Base-by-base conservation (phyloP, 2,113 vertebrate genomes). In the Bujurquina vittata region DNA sequence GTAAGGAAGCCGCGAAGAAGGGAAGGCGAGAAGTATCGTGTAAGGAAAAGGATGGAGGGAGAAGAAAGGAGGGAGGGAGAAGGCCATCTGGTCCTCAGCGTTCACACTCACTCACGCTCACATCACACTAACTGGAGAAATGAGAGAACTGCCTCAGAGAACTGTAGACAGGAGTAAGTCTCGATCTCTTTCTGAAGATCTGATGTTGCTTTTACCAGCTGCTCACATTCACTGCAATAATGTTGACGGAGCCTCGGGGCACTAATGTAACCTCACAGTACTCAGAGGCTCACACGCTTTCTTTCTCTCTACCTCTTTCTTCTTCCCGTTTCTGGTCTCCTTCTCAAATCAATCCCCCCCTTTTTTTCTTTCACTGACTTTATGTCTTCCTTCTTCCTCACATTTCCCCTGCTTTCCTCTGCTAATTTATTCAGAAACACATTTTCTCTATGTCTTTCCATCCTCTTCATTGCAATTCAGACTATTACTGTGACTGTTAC, bases 51-150 rank as follows among this genome's bases (percentile, higher is more conserved):
- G 83, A 85, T 37, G 77, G 37, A 84, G 81, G 31, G 72, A 84
- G 74, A 76, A 74, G 58, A 79, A 65, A 77, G 35, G 58, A 82
- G 61, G 76, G 76, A 61, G 86, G 86, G 86, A 81, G 79, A 65
- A 81, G 86, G 89, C 93, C 93, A 94, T 94, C 94, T 94, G 93
- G 85, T 92, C 75, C 90, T 91, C 84, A 26, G 85, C 54, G 15
- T 85, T 93, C 80, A 87, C 77, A 82, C 73, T 90, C 77, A 67
- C 78, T 86, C 78, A 83, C 60, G 65, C 65, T 72, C 3, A 10
- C 65, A 52, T 72, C 67, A 54, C 67, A 67, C 79, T 67, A 84
- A 84, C 49, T 73, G 75, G 10, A 92, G 82, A 58, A 86, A 81
- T 35, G 65, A 80, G 78, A 84, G 74, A 81, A 86, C 10, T 2